Base-by-base conservation (phyloP, 2,113 vertebrate species). In the Phylloscopus whistleri region DNA sequence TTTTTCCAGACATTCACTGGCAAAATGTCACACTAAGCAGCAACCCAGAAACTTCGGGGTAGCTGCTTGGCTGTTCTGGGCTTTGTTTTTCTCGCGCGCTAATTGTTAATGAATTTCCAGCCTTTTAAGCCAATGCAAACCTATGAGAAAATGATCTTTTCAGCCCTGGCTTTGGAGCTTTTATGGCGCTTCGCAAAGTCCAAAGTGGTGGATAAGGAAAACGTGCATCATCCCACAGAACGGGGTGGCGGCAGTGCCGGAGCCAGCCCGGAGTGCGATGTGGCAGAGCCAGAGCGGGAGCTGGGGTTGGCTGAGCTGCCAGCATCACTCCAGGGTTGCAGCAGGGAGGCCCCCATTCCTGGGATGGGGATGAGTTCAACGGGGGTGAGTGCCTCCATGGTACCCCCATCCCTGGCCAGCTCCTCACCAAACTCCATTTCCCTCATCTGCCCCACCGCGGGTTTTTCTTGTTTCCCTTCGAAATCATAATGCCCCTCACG, bases 1-100 rank as follows among this genome's bases (percentile, higher is more conserved):
- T 87, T 89, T 84, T 87, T 79, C 90, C 96, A 96, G 95, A 96
- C 94, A 80, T 96, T 96, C 94, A 88, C 92, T 97, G 95, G 95
- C 95, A 97, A 92, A 96, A 95, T 95, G 95, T 96, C 94, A 96
- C 95, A 95, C 17, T 55, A 69, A 97, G 89, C 59, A 94, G 96
- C 94, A 95, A 94, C 96, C 95, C 96, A 95, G 94, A 94, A 90
- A 89, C 94, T 89, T 94, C 24, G 64, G 96, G 96, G 95, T 89
- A 91, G 95, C 87, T 76, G 91, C 87, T 94, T 95, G 96, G 94
- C 93, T 94, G 89, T 91, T 92, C 91, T 87, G 84, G 77, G 89
- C 73, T 89, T 96, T 96, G 91, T 95, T 94, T 97, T 94, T 91
- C 93, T 94, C 84, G 37, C 5, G 30, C 49, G 2, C 49, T 92